These are phyloP conservation scores for Anabas testudineus DNA, from an alignment of 2,797 vertebrate genomes.

Conservation along the genomic window DNA sequence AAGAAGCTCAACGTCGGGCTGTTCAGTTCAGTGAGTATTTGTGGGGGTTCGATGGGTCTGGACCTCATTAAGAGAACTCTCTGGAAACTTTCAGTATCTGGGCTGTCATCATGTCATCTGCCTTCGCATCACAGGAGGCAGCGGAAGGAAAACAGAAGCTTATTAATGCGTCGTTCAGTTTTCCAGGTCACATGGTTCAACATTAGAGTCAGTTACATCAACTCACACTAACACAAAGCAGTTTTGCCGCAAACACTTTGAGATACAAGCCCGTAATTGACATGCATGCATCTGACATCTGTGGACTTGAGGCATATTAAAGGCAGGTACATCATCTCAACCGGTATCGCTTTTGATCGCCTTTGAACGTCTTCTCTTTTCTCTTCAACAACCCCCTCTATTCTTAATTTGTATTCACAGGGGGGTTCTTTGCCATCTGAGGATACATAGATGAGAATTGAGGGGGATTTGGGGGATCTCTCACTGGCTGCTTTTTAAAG, in stretches of 20 bases:
- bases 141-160: constrained; percentile 36
- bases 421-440: constrained; percentile 55
- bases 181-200: constrained; percentile 46
- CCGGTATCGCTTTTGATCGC: constrained; percentile 59
- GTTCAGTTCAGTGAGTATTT: constrained; percentile 54
- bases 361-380: constrained; percentile 59
- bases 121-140: constrained; percentile 48
- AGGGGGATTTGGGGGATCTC: constrained; percentile 63
- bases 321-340: constrained; percentile 58
- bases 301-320: constrained; percentile 49
- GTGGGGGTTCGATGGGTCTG: constrained; percentile 51
- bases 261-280: constrained; percentile 36
- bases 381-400: constrained; percentile 31
- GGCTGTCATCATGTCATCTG: constrained; percentile 57
- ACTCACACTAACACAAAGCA: constrained; percentile 14
- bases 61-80: constrained; percentile 75
- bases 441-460: constrained; percentile 71
- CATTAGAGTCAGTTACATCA: constrained; percentile 30
- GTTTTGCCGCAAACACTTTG: constrained; percentile 34
- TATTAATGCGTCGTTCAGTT: constrained; percentile 41
- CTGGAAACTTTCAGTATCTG: constrained; percentile 52
- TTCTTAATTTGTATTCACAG: constrained; percentile 72
- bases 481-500: constrained; percentile 68
- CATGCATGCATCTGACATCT: constrained; percentile 34
- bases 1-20: constrained; percentile 11